Conservation (phyloP, 2,888 invertebrate species). For the Polyploca ridens region DNA sequence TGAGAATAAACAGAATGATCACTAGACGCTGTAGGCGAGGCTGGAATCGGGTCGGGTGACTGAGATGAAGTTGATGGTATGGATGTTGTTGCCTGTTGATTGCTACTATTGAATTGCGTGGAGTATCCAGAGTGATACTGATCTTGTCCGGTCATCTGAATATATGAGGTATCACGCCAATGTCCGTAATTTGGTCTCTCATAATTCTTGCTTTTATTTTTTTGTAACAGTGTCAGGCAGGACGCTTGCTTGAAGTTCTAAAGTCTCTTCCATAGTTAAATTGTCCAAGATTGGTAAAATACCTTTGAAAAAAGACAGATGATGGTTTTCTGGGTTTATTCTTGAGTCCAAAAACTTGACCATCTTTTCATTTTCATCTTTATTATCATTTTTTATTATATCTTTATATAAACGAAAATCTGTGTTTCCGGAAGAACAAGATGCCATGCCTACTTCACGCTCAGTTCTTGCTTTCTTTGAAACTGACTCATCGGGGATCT, state of each 20-base stretch:
- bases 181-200: constrained; percentile 41
- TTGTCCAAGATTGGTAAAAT: constrained; percentile 5
- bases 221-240: constrained; percentile 35
- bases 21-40: constrained; percentile 37
- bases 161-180: constrained; percentile 37
- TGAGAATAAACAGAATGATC: constrained; percentile 34
- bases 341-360: constrained; percentile 22
- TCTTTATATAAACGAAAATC: too few species aligned
- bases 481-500: too few species aligned
- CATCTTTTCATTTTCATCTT: constrained; percentile 20
- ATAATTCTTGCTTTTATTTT: constrained; percentile 42
- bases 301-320: constrained; percentile 26
- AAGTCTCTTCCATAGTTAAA: constrained; percentile 25
- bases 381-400: too few species aligned
- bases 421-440: too few species aligned
- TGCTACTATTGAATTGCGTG: constrained; percentile 28
- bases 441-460: too few species aligned
- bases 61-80: constrained; percentile 36
- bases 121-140: constrained; percentile 40
- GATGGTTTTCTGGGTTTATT: constrained; percentile 26
- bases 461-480: too few species aligned
- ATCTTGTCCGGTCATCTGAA: constrained; percentile 39
- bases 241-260: constrained; percentile 24
- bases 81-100: constrained; percentile 33
- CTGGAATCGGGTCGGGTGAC: constrained; percentile 22